Conservation (phyloP, 53 echinoderm and acorn worm genomes). For the Pentamera pediparva region DNA sequence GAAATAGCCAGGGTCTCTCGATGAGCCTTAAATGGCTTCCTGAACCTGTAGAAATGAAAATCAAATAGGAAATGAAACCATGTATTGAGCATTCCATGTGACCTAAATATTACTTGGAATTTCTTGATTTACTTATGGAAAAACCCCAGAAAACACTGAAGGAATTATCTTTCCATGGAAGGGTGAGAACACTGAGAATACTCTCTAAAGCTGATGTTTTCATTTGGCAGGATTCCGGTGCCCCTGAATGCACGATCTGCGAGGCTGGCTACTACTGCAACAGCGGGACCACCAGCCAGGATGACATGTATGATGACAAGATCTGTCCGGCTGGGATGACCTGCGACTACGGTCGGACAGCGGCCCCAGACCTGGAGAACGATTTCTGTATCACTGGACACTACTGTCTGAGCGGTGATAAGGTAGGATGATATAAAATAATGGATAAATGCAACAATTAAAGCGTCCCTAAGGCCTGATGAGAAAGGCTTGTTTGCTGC, state of each 20-base stretch:
- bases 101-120: neutral
- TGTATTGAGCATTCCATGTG: neutral
- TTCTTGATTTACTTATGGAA: too few relatives aligned
- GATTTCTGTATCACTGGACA: slow-evolving; percentile 67
- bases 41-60: neutral
- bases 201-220: too few relatives aligned
- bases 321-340: slow-evolving; percentile 86
- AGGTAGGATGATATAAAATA: slow-evolving; percentile 49
- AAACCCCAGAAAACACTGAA: too few relatives aligned
- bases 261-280: slow-evolving; percentile 95
- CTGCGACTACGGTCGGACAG: slow-evolving; percentile 60
- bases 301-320: slow-evolving; percentile 70
- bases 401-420: slow-evolving; percentile 95
- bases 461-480: too few relatives aligned
- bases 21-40: neutral
- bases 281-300: slow-evolving; percentile 61
- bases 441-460: too few relatives aligned
- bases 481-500: too few relatives aligned
- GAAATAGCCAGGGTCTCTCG: too few relatives aligned
- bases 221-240: slow-evolving; percentile 63
- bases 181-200: too few relatives aligned
- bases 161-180: neutral
- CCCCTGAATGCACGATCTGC: slow-evolving; percentile 69
- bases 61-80: neutral
- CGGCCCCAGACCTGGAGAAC: slow-evolving; percentile 71